Conservation (phyloP, 2,888 invertebrate species). For the Brachypalpus laphriformis region DNA sequence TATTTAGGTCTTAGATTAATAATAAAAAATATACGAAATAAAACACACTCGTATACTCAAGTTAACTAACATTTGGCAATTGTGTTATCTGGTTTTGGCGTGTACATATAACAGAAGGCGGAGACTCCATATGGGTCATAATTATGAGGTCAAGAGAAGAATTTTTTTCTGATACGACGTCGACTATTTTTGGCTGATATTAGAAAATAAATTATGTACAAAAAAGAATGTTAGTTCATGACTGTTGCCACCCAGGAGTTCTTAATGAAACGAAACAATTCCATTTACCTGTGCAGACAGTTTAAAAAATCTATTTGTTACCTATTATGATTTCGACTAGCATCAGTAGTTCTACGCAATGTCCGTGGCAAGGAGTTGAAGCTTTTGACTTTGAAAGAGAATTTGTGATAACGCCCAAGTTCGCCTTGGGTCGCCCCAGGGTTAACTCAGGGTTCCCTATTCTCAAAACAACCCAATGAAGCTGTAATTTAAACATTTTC, state of each 20-base stretch:
- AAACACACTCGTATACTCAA: neutral
- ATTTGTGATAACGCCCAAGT: no score
- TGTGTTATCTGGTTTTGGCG: conserved; percentile 21
- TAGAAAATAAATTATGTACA: neutral
- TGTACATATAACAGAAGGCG: conserved; percentile 2
- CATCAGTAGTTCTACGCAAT: no score
- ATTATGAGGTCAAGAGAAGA: conserved; percentile 31
- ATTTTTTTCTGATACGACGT: conserved; percentile 31
- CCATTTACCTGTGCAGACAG: neutral
- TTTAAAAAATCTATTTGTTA: no score
- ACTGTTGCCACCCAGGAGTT: conserved; percentile 29
- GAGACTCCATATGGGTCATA: conserved; percentile 20
- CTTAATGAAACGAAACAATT: neutral
- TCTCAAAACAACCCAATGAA: no score
- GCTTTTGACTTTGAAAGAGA: no score
- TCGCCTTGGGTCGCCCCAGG: no score
- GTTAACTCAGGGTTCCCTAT: no score
- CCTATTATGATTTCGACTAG: no score
- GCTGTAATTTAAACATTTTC: no score
- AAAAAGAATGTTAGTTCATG: neutral
- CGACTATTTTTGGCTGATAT: conserved; percentile 7
- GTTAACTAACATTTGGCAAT: neutral
- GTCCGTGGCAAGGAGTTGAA: no score
- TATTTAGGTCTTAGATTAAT: neutral
- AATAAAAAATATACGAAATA: neutral